Conservation (phyloP, 2,113 vertebrate species). For the Pitta sordida region DNA sequence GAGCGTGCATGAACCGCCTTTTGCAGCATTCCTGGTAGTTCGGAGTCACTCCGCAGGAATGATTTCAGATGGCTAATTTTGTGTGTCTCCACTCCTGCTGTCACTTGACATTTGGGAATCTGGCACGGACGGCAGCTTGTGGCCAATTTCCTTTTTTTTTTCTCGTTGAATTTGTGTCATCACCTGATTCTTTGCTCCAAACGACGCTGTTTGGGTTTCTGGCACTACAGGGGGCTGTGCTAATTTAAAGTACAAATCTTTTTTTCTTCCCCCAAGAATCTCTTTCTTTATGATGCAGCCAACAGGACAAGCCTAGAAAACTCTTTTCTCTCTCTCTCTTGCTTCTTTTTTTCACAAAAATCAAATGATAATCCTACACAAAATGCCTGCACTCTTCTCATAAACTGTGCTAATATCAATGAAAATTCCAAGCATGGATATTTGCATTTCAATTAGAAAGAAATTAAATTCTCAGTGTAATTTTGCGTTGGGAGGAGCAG, state of each 20-base stretch:
- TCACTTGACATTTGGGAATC: slow-evolving; percentile 55
- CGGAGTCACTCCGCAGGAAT: background rate
- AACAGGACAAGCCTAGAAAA: background rate
- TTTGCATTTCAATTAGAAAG: slow-evolving; percentile 59
- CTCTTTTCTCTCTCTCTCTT: background rate
- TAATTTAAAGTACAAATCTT: slow-evolving; percentile 29
- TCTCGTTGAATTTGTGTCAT: slow-evolving; percentile 35
- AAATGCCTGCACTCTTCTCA: background rate
- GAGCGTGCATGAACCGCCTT: slow-evolving; percentile 1
- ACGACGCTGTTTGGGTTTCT: slow-evolving; percentile 13
- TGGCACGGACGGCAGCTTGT: background rate
- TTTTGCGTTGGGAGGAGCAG: slow-evolving; percentile 11
- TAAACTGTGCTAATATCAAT: background rate
- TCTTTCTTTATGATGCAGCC: background rate
- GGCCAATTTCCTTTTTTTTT: slow-evolving; percentile 33
- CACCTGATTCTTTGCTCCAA: slow-evolving; percentile 42
- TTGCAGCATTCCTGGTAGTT: slow-evolving; percentile 14
- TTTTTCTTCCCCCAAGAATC: background rate
- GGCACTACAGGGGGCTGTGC: slow-evolving; percentile 18
- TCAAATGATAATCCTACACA: background rate
- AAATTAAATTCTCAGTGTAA: slow-evolving; percentile 36
- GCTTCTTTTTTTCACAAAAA: background rate
- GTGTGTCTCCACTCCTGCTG: slow-evolving; percentile 59
- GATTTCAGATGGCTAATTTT: slow-evolving; percentile 37
- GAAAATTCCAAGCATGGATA: slow-evolving; percentile 15